Conservation (phyloP, 2,888 invertebrate genomes). For the Zootermopsis nevadensis region DNA sequence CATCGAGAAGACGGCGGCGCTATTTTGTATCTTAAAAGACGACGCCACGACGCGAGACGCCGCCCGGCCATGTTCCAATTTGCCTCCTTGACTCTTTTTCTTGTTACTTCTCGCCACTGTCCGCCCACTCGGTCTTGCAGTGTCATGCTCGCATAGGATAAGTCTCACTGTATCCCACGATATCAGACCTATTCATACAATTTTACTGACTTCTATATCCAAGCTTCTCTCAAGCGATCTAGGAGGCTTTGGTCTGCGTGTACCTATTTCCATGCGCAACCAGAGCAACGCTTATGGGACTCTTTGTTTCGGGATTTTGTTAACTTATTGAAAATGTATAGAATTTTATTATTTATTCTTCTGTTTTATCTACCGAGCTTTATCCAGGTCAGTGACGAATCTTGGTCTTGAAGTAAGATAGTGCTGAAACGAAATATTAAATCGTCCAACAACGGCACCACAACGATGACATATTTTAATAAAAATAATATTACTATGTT, state of each 20-base stretch:
- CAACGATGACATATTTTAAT: too few species aligned
- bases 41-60: constrained; percentile 33
- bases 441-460: too few species aligned
- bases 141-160: neutral
- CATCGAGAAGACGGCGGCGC: constrained; percentile 15
- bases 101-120: neutral
- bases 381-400: too few species aligned
- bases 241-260: constrained; percentile 6
- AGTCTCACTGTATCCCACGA: neutral
- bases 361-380: too few species aligned
- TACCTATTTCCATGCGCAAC: neutral
- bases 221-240: neutral
- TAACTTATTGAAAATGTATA: constrained; percentile 1
- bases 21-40: constrained; percentile 33
- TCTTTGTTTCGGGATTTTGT: neutral
- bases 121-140: neutral
- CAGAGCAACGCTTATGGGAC: neutral
- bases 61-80: constrained; percentile 26
- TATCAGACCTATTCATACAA: neutral
- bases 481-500: too few species aligned
- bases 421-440: too few species aligned
- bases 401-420: too few species aligned
- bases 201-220: neutral
- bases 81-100: constrained; percentile 25
- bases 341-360: neutral